Evolutionary conservation across 2,797 vertebrate species (phyloP).

Genomic region (Gobio occitaniae): DNA sequence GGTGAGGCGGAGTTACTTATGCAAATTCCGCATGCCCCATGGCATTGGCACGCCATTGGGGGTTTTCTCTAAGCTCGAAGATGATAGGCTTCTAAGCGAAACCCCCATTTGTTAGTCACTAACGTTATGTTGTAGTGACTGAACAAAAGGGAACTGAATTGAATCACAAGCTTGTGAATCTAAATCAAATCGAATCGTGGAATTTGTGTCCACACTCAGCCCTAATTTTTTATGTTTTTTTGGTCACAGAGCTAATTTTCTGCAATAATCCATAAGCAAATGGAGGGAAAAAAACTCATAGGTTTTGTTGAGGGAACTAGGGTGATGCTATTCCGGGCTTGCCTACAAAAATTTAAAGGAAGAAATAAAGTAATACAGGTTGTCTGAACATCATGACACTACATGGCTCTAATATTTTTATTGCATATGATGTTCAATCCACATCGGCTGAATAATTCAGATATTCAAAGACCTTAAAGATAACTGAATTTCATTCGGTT

Average conservation of each 20-base stretch:
- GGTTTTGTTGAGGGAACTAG: background rate
- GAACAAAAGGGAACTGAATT: background rate
- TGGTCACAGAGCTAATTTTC: constrained; percentile 1
- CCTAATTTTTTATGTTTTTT: background rate
- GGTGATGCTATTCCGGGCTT: background rate
- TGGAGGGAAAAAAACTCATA: too few species aligned
- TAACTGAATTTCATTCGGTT: background rate
- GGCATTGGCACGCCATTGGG: too few species aligned
- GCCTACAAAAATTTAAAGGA: background rate
- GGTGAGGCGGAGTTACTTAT: too few species aligned
- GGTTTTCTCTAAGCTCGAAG: too few species aligned
- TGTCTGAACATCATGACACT: background rate
- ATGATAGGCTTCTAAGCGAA: too few species aligned
- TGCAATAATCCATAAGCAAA: background rate
- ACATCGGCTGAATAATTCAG: background rate
- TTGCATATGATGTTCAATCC: background rate
- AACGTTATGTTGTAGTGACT: too few species aligned
- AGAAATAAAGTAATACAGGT: background rate
- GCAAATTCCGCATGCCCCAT: too few species aligned
- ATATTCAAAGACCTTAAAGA: constrained; percentile 9
- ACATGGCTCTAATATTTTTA: constrained; percentile 5
- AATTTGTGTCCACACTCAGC: background rate
- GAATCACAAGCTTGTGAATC: background rate
- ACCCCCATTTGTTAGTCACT: too few species aligned
- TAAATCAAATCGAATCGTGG: too few species aligned